phyloP scores from a whole-genome alignment of 2,113 vertebrate genomes.

The Cheilinus undulatus region DNA sequence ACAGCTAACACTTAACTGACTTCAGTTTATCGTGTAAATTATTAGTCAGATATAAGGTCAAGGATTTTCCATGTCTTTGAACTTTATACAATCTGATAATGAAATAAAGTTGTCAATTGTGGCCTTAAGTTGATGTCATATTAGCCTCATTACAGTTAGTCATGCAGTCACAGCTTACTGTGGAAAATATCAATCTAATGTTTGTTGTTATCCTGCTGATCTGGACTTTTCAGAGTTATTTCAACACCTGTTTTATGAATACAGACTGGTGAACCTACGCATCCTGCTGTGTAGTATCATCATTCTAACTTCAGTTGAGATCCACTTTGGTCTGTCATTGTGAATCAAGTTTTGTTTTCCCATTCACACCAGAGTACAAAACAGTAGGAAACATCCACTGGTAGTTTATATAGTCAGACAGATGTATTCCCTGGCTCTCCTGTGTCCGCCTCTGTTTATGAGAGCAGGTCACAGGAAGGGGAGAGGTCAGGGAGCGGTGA shows the following conservation, averaged over 20 bases:
- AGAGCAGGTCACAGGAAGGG: constrained; percentile 53
- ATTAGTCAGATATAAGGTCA: no score
- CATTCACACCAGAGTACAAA: constrained; percentile 44
- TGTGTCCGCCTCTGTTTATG: constrained; percentile 13
- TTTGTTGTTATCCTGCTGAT: no score
- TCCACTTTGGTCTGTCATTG: constrained; percentile 15
- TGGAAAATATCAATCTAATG: no score
- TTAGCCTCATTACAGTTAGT: no score
- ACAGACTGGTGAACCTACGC: neutral
- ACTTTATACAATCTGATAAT: no score
- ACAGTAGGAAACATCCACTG: constrained; percentile 43
- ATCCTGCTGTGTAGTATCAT: constrained; percentile 20
- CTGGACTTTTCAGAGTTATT: no score
- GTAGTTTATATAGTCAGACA: constrained; percentile 42
- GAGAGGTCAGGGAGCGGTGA: constrained; percentile 59
- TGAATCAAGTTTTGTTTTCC: constrained; percentile 45
- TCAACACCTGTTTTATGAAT: neutral
- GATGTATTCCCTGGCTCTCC: constrained; percentile 34
- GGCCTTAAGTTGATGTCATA: no score
- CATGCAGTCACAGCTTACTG: no score
- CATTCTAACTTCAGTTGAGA: constrained; percentile 4
- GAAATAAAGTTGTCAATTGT: no score
- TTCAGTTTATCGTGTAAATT: no score
- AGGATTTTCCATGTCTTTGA: no score
- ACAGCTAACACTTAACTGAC: no score